A percentile compares a stretch with the other conserved stretches of the same genome.
Evolutionary conservation across 2,113 vertebrate species (phyloP).

Genomic region (Neodon shergylaensis): DNA sequence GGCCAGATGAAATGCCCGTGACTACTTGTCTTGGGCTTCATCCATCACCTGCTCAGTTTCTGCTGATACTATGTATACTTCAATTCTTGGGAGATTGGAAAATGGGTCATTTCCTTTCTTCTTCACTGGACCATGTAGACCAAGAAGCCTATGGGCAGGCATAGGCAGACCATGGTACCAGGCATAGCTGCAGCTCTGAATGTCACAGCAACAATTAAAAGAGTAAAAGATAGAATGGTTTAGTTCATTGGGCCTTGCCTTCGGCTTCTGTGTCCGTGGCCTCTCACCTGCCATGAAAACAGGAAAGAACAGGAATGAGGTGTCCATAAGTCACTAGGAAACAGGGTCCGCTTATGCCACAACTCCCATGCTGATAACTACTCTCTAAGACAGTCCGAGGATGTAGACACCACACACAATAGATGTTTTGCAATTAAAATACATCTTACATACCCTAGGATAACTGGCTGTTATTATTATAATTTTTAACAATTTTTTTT

Average conservation of each 20-base stretch:
- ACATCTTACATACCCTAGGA: neutral
- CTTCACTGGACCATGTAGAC: neutral
- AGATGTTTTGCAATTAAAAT: neutral
- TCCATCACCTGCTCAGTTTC: slow-evolving; percentile 3
- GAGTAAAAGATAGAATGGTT: neutral
- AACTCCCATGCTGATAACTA: neutral
- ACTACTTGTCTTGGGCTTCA: slow-evolving; percentile 3
- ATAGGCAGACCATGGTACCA: neutral
- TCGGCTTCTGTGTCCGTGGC: neutral
- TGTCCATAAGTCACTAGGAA: neutral
- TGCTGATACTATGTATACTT: fast-evolving
- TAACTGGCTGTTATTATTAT: neutral
- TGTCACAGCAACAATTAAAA: neutral
- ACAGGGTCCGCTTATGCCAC: neutral
- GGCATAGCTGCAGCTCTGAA: neutral
- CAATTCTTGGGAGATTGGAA: neutral
- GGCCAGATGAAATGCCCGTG: neutral
- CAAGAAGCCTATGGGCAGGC: neutral
- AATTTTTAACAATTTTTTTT: neutral
- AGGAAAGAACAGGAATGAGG: neutral
- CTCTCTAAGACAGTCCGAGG: neutral
- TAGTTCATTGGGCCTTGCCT: neutral
- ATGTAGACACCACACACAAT: neutral
- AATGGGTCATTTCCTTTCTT: neutral
- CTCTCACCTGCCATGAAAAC: slow-evolving; percentile 2